These are phyloP conservation scores for Ochropleura leucogaster DNA, from an alignment of 2,888 invertebrate species.

Conservation along the genomic window DNA sequence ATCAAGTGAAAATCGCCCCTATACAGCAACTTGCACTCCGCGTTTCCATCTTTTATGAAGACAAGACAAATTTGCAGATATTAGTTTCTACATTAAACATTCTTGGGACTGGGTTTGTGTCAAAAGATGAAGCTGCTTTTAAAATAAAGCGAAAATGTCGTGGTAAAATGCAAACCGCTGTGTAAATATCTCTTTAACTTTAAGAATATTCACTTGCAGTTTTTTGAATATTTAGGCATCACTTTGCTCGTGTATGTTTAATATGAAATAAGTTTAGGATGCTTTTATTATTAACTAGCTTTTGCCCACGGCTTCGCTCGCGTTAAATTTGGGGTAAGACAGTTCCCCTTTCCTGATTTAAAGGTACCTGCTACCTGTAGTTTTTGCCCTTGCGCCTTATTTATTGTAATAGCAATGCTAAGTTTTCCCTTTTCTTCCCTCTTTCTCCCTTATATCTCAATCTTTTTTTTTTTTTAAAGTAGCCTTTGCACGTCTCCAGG, in stretches of 20 bases:
- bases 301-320: no score
- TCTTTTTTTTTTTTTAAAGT: no score
- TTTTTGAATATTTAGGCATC: slow-evolving; percentile 13
- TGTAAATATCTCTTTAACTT: slow-evolving; percentile 8
- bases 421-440: no score
- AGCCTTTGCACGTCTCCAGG: no score
- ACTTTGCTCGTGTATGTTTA: background rate
- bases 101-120: slow-evolving; percentile 1
- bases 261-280: slow-evolving; percentile 7
- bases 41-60: slow-evolving; percentile 30
- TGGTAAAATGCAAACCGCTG: background rate
- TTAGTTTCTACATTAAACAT: slow-evolving; percentile 25
- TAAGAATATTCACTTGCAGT: background rate
- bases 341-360: no score
- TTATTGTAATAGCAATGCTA: no score
- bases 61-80: slow-evolving; percentile 21
- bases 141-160: slow-evolving; percentile 19
- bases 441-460: no score
- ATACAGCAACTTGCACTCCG: slow-evolving; percentile 34
- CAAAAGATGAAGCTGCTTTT: slow-evolving; percentile 8
- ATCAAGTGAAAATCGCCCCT: slow-evolving; percentile 46
- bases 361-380: no score
- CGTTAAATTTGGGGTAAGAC: no score
- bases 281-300: no score
- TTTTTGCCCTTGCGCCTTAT: no score